Conservation (phyloP, 2,888 invertebrate species). For the Diarsia dahlii region DNA sequence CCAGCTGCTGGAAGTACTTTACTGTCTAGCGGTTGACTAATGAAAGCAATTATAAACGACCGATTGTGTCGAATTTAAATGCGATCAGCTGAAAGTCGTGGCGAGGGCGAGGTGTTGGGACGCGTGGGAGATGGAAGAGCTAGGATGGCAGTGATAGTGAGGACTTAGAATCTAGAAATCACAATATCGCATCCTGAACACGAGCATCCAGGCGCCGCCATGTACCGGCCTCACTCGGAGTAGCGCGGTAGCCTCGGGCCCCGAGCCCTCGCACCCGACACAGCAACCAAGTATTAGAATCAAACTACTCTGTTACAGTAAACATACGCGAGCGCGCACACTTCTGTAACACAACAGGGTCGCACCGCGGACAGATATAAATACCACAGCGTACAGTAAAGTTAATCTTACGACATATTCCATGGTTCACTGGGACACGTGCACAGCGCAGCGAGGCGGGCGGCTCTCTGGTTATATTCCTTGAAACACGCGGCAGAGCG, state of each 20-base stretch:
- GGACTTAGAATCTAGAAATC: slow-evolving; percentile 62
- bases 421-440: slow-evolving; percentile 73
- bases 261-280: slow-evolving; percentile 43
- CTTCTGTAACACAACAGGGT: slow-evolving; percentile 26
- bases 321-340: slow-evolving; percentile 8
- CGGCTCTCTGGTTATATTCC: slow-evolving; percentile 81
- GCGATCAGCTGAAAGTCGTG: slow-evolving; percentile 49
- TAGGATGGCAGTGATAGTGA: slow-evolving; percentile 60
- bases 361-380: slow-evolving; percentile 54
- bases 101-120: slow-evolving; percentile 31
- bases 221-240: slow-evolving; percentile 30
- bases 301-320: slow-evolving; percentile 42
- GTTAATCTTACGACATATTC: slow-evolving; percentile 65
- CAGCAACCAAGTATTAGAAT: slow-evolving; percentile 22
- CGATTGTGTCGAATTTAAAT: slow-evolving; percentile 65
- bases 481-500: slow-evolving; percentile 73
- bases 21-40: slow-evolving; percentile 65
- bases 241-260: slow-evolving; percentile 9
- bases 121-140: slow-evolving; percentile 34
- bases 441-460: slow-evolving; percentile 78
- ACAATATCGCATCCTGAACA: slow-evolving; percentile 51
- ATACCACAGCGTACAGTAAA: slow-evolving; percentile 63
- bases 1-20: slow-evolving; percentile 66
- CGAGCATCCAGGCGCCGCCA: slow-evolving; percentile 29
- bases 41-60: slow-evolving; percentile 56